phyloP scores from a whole-genome alignment of 1,140 invertebrate genomes.

The Cotesia chilonis region DNA sequence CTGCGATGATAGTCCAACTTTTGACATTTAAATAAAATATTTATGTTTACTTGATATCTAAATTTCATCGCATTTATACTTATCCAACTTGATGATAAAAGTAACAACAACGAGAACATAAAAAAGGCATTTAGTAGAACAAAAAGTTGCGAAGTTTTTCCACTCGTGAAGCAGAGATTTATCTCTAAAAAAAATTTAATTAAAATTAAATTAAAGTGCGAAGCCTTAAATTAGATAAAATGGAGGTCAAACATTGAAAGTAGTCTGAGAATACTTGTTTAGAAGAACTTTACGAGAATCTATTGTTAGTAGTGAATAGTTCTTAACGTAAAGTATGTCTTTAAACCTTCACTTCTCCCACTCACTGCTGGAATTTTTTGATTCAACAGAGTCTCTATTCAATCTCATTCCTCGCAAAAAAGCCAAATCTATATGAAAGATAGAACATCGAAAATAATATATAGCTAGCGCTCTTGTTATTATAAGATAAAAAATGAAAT shows the following conservation, averaged over 20 bases:
- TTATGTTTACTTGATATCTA: no score
- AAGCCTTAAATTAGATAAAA: conserved; percentile 9
- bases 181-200: not conserved
- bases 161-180: not conserved
- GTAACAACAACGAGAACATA: no score
- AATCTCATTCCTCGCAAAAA: no score
- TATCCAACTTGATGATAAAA: no score
- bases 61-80: no score
- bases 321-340: conserved; percentile 48
- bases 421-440: no score
- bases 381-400: not conserved
- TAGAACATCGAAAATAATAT: no score
- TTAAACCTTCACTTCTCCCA: conserved; percentile 34
- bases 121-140: not conserved
- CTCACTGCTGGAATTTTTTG: conserved; percentile 9
- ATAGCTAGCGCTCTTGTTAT: no score
- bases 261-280: conserved; percentile 44
- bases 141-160: not conserved
- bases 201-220: not conserved
- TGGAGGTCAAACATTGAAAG: conserved; percentile 19
- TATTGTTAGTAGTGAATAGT: conserved; percentile 50
- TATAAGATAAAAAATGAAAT: no score
- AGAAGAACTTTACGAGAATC: conserved; percentile 46
- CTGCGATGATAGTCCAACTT: not conserved
- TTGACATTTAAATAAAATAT: not conserved